Conservation (phyloP, 2,113 vertebrate species). For the Elanoides forficatus region DNA sequence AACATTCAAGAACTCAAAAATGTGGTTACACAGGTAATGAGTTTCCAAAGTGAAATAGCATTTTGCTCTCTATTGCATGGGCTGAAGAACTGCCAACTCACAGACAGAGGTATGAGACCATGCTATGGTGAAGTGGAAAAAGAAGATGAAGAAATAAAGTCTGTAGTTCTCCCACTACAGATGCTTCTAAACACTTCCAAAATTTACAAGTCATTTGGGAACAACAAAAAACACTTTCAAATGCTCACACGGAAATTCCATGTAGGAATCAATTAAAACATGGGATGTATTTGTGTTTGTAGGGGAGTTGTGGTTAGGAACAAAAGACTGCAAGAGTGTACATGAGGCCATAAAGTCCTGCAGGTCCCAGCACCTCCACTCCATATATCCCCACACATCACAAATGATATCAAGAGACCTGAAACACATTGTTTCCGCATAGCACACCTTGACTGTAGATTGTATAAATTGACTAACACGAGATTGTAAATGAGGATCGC, state of each 20-base stretch:
- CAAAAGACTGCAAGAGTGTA: not conserved
- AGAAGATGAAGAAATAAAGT: not conserved
- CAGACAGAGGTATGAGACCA: not conserved
- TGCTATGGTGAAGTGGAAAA: not conserved
- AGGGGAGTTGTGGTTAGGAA: not conserved
- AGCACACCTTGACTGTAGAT: not conserved
- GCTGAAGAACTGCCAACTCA: not conserved
- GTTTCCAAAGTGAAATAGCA: not conserved
- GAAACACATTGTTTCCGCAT: rapidly evolving
- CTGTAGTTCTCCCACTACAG: not conserved
- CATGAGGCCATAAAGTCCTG: not conserved
- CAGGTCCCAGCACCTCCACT: not conserved
- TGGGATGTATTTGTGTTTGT: rapidly evolving
- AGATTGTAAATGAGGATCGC: not conserved
- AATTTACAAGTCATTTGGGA: not conserved
- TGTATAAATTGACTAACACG: not conserved
- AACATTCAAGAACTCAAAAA: not conserved
- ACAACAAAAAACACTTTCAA: not conserved
- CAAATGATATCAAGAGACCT: not conserved
- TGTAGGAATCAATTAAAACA: not conserved
- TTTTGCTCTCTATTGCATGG: not conserved
- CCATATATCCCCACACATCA: not conserved
- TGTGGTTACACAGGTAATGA: not conserved
- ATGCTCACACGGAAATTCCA: not conserved
- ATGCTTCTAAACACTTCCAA: not conserved